A percentile compares a stretch with the other conserved stretches of the same genome.
Evolutionary conservation across 2,113 vertebrate species (phyloP).

Genomic region (Sander vitreus): DNA sequence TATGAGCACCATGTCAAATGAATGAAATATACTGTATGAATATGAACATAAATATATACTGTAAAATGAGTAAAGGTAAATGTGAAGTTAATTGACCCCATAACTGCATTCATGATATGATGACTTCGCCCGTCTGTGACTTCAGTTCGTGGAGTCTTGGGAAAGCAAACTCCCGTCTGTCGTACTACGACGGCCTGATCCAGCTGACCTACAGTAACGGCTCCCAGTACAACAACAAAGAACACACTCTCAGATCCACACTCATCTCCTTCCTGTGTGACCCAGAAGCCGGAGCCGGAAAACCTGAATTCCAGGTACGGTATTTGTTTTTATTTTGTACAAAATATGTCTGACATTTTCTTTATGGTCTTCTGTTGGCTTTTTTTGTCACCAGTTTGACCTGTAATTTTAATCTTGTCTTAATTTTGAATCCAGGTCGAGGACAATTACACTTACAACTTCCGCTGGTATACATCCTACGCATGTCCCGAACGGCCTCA

Average conservation of each 20-base stretch:
- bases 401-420: neutral
- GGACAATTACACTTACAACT: slow-evolving; percentile 93
- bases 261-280: slow-evolving; percentile 96
- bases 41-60: no score
- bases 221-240: slow-evolving; percentile 87
- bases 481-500: slow-evolving; percentile 91
- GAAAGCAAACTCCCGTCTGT: slow-evolving; percentile 86
- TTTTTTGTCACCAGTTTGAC: neutral
- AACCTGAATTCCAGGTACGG: slow-evolving; percentile 90
- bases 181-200: slow-evolving; percentile 94
- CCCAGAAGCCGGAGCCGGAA: slow-evolving; percentile 85
- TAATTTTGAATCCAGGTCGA: slow-evolving; percentile 82
- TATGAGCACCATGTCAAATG: neutral
- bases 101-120: neutral
- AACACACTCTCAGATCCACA: slow-evolving; percentile 87
- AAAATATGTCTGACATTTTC: neutral
- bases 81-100: neutral
- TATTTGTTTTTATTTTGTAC: neutral
- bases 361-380: neutral
- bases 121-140: slow-evolving; percentile 6
- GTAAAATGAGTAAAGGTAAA: neutral
- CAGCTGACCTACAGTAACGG: slow-evolving; percentile 90
- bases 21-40: no score
- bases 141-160: slow-evolving; percentile 89
- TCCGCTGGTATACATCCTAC: slow-evolving; percentile 95